Evolutionary conservation across 2,113 vertebrate genomes (phyloP), one percentile per base, ranked within the genome.

Genomic region (Alectura lathami): DNA sequence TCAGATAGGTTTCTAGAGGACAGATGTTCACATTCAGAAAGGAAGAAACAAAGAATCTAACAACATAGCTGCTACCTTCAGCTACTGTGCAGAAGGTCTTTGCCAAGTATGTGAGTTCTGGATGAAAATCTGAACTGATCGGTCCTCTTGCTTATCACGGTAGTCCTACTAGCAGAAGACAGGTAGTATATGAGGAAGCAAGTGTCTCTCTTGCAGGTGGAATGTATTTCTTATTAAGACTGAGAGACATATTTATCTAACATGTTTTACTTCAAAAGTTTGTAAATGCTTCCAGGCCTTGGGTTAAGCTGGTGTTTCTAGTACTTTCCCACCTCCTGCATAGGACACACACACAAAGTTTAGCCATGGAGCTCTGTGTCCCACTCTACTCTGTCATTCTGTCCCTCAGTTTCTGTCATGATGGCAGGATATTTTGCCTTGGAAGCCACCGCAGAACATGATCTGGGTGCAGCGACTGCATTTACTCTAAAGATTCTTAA

Each of bases 1-100:
- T 94, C 77, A 48, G 74, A 43, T 63, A 7, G 2, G 59, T 77
- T 92, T 62, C 54, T 45, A 85, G 53, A 7, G 26, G 82, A 69
- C 75, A 94, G 63, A 83, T 80, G 93, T 74, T 57, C 78, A 83
- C 40, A 68, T 48, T 38, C 26, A 74, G 68, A 68, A 78, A 92
- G 63, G 13, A 53, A 24, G 13, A 84, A 23, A 83, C 7, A 83
- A 68, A 74, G 54, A 59, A 27, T 30, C 8, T 56, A 86, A 79
- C 30, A 78, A 45, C 30, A 76, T 13, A 57, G 18, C 18, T 64
- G 18, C 18, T 64, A 64, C 23, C 47, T 93, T 54, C 63, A 79
- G 32, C 16, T 70, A 68, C 56, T 56, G 70, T 20, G 24, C 8
- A 62, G 22, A 50, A 82, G 79, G 23, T 24, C 24, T 83, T 68